phyloP scores from a whole-genome alignment of 2,797 vertebrate genomes.

The Petrocephalus sullivani region DNA sequence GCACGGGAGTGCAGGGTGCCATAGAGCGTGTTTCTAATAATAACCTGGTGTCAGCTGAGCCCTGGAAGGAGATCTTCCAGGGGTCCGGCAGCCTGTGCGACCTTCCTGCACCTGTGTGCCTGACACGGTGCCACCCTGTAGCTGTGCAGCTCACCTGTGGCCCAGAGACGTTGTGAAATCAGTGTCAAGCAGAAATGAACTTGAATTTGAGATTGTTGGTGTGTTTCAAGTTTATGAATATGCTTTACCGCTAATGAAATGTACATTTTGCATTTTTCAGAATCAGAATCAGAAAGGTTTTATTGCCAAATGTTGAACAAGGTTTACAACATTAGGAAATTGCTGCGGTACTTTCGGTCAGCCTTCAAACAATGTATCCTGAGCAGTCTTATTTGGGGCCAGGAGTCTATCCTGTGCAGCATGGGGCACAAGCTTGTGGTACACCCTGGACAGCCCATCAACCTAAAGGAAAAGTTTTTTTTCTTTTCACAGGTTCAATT shows the following conservation, averaged over 20 bases:
- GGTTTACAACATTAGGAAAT: too few species aligned
- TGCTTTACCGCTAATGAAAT: neutral
- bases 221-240: neutral
- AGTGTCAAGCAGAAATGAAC: neutral
- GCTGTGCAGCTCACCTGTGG: neutral
- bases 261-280: neutral
- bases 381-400: neutral
- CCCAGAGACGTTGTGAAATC: neutral
- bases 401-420: neutral
- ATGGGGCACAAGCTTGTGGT: neutral
- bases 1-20: slow-evolving; percentile 42
- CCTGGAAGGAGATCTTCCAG: slow-evolving; percentile 50
- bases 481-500: neutral
- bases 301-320: too few species aligned
- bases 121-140: neutral
- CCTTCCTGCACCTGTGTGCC: neutral
- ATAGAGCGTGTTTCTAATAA: slow-evolving; percentile 55
- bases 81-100: slow-evolving; percentile 43
- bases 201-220: neutral
- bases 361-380: neutral
- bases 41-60: slow-evolving; percentile 59
- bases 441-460: neutral
- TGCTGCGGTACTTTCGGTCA: too few species aligned
- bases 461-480: neutral
- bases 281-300: too few species aligned